Base-by-base conservation (phyloP, 1,140 invertebrate genomes). In the Ceratina japonica region DNA sequence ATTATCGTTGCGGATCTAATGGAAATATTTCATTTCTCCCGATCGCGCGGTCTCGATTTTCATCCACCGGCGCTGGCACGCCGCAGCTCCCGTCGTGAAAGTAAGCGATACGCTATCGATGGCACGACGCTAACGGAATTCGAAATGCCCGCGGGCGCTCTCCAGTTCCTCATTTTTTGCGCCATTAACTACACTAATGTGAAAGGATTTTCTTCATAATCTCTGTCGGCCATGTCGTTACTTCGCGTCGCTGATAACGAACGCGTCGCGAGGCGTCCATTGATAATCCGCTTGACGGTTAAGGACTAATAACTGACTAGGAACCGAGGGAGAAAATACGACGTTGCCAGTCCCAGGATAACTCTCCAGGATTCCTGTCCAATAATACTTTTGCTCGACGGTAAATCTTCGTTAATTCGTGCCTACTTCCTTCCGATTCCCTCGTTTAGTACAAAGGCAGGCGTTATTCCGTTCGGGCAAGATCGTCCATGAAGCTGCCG, bases 1-100 rank as follows among this genome's bases (percentile, higher is more conserved):
- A 86, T 86, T 85, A 86, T 80, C 84, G 54, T 61, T 74, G 51
- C 73, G 70, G 51, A 81, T 84, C 75, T 59, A 85, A 86, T 86
- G 84, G 83, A 86, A 82, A 85, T 79, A 85, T 85, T 76, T 76
- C 70, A 80, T 80, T 76, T 82, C 83, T 80, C 63, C 49, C 58
- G 64, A 59, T 56, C 56, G 27, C 13, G 12, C 65, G 13, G 31
- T 80, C 63, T 20, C 72, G 18, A 27, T 22, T 24, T 75, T 64
- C 77, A 64, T 65, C 56, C 44, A 54, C 18, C 22, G 37, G 22
- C 44, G 49, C 18, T 22, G 37, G 22, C 52, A 31, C 52, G 68
- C 58, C 73, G 65, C 44, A n/a, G 37, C 15, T 8, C 44, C 51
- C 20, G 74, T 20, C 37, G 49, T 8, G 24, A 74, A 68, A 69